Conservation (phyloP, 1,140 invertebrate species). For the Musca domestica region DNA sequence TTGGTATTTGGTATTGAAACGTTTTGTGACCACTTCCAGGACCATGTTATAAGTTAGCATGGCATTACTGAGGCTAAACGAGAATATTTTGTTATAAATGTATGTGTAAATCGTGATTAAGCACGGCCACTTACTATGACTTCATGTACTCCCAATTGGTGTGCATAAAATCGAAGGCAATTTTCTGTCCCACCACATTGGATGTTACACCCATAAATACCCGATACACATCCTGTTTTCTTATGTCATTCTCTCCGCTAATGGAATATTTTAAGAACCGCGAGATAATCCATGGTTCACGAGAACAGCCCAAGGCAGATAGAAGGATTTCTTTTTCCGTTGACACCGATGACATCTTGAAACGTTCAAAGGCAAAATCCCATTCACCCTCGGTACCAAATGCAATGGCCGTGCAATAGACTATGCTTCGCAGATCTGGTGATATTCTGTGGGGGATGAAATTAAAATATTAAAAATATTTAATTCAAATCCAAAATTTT, state of each 20-base stretch:
- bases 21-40: slow-evolving; percentile 67
- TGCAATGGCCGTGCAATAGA: slow-evolving; percentile 82
- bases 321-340: slow-evolving; percentile 75
- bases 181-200: slow-evolving; percentile 69
- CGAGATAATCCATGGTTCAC: slow-evolving; percentile 73
- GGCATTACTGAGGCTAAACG: slow-evolving; percentile 66
- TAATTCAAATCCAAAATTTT: neutral
- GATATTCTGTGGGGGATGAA: slow-evolving; percentile 59
- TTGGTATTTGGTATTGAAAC: slow-evolving; percentile 72
- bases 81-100: neutral
- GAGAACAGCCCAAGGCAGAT: slow-evolving; percentile 73
- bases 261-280: slow-evolving; percentile 72
- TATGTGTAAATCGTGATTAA: neutral
- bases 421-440: slow-evolving; percentile 73
- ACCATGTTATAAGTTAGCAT: slow-evolving; percentile 69
- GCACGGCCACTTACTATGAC: slow-evolving; percentile 70
- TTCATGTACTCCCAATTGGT: slow-evolving; percentile 70
- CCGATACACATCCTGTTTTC: slow-evolving; percentile 73
- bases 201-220: slow-evolving; percentile 72
- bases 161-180: slow-evolving; percentile 73
- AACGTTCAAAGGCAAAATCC: slow-evolving; percentile 80
- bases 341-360: slow-evolving; percentile 68
- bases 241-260: slow-evolving; percentile 67
- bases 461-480: neutral
- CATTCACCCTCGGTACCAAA: slow-evolving; percentile 78